Conservation (phyloP, 2,797 vertebrate species). For the Huso huso region DNA sequence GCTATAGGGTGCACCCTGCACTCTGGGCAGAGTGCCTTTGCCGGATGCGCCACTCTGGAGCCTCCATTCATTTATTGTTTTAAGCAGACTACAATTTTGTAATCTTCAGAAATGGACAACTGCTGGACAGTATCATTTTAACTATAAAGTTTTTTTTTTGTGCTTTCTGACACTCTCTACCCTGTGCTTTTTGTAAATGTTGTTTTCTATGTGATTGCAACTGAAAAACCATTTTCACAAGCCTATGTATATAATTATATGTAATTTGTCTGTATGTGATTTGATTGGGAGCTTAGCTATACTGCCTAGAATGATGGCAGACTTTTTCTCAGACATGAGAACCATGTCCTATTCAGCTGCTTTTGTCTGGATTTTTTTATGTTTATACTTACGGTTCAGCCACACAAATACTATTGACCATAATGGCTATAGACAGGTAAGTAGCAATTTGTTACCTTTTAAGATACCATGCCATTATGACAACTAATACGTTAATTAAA, state of each 20-base stretch:
- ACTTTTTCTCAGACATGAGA: constrained; percentile 34
- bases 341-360: constrained; percentile 31
- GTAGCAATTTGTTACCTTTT: constrained; percentile 42
- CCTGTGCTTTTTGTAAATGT: constrained; percentile 37
- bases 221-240: constrained; percentile 37
- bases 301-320: constrained; percentile 34
- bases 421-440: constrained; percentile 47
- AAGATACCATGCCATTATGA: constrained; percentile 42
- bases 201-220: constrained; percentile 26
- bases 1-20: no score
- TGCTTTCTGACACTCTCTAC: constrained; percentile 24
- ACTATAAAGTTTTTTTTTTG: constrained; percentile 39
- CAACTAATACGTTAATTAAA: constrained; percentile 24
- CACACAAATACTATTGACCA: constrained; percentile 33
- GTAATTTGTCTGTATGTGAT: constrained; percentile 38
- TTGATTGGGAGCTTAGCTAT: constrained; percentile 35
- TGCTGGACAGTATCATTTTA: constrained; percentile 35
- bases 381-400: constrained; percentile 32
- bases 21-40: no score
- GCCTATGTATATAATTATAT: constrained; percentile 45
- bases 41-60: no score
- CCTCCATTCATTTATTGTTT: no score
- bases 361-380: constrained; percentile 32
- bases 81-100: no score
- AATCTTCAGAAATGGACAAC: no score